These are phyloP conservation scores for Telmatochromis sp. DNA, from an alignment of 2,113 vertebrate species.

Conservation along the genomic window DNA sequence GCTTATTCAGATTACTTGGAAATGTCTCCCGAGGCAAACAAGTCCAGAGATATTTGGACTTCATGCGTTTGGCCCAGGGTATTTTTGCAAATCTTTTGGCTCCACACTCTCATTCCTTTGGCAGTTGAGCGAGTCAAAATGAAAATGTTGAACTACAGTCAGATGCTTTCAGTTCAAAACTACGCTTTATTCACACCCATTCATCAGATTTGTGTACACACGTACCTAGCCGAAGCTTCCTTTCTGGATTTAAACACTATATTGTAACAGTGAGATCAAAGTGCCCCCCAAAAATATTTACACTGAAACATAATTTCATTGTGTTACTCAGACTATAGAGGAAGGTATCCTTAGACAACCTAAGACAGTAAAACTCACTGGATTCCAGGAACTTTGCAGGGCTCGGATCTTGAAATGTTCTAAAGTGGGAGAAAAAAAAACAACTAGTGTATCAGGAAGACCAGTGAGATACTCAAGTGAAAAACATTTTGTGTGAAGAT, in stretches of 20 bases:
- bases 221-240: not conserved
- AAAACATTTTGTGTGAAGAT: not conserved
- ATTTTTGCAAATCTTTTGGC: not conserved
- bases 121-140: not conserved
- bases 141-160: not conserved
- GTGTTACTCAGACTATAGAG: not conserved
- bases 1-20: not conserved
- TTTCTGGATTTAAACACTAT: not conserved
- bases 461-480: not conserved
- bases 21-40: not conserved
- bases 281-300: not conserved
- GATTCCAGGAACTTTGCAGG: constrained; percentile 93
- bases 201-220: not conserved
- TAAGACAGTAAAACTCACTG: constrained; percentile 74
- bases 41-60: not conserved
- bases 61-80: not conserved
- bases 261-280: not conserved
- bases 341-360: not conserved
- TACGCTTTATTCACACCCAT: not conserved
- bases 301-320: not conserved
- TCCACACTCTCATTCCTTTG: not conserved
- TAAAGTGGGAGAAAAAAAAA: constrained; percentile 18
- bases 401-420: constrained; percentile 82
- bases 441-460: not conserved
- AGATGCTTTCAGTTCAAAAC: not conserved